Base-by-base conservation (phyloP, 2,888 invertebrate genomes). In the Pristionchus arcanus region DNA sequence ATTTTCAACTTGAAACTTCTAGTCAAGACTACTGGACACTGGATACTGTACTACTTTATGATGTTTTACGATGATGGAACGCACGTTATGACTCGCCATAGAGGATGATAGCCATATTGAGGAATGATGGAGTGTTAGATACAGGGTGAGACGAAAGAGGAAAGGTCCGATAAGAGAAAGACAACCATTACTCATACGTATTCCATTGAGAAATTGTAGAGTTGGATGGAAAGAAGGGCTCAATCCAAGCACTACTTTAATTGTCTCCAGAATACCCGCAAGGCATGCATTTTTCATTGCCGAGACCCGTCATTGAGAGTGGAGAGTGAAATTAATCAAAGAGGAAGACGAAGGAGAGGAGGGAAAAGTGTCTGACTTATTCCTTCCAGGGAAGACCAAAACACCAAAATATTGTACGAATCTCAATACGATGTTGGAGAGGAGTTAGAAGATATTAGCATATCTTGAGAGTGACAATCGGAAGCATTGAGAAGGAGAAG, bases 211-310 rank as follows among this genome's bases (percentile, higher is more conserved):
- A 53, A 86, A 49, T 31, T 53, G 42, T 21, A 37, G 86, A 42
- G 85, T 34, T 55, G 16, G 83, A 83, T 83, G 53, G 13, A 66
- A 66, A 66, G 86, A 66, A 28, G 53, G 37, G 63, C 86, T 86
- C 42, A 49, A 63, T 86, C 49, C 66, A 21, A 37, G 16, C 86
- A 86, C 86, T 86, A 34, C 86, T 86, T 59, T 86, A 86, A 86
- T 86, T 86, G 86, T 86, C 63, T 34, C 66, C 86, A 63, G 49
- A 49, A 37, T 84, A 53, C 42, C 66, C 66, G 53, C 42, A 28
- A 49, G 86, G 86, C 86, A 86, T 86, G 59, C 86, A 86, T 86
- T 86, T 86, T 86, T 66, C 86, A 86, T 86, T 66, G 86, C 42
- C 16, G 84, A 84, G 84, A 55, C 53, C 63, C 42, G 42, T 66